These are phyloP conservation scores for Diplolepis rosae DNA, from an alignment of 2,888 invertebrate species.

Conservation along the genomic window DNA sequence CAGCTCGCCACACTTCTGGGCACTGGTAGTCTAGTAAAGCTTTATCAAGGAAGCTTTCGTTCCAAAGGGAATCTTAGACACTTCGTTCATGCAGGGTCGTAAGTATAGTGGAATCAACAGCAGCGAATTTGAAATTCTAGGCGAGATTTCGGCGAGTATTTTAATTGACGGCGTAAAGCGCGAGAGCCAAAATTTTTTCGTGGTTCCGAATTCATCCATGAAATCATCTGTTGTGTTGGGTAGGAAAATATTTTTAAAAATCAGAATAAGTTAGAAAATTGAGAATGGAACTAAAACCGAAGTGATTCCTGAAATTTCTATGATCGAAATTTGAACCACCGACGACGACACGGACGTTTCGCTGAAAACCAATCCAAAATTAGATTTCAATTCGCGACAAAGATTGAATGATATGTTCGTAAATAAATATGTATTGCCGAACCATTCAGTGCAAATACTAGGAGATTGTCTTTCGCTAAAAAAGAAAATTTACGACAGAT, in stretches of 20 bases:
- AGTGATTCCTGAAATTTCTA: neutral
- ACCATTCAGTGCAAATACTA: too few species aligned
- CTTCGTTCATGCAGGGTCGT: neutral
- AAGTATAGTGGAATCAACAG: constrained; percentile 32
- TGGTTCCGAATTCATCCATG: constrained; percentile 33
- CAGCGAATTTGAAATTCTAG: constrained; percentile 17
- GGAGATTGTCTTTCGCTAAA: constrained; percentile 15
- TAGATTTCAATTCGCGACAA: neutral
- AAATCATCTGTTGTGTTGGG: constrained; percentile 27
- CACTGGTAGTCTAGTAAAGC: constrained; percentile 27
- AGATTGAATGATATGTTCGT: neutral
- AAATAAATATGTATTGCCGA: neutral
- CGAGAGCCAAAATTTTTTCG: constrained; percentile 7
- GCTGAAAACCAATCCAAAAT: neutral
- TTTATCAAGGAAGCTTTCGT: constrained; percentile 24
- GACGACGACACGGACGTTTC: neutral
- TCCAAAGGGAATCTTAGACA: neutral
- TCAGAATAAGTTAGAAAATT: neutral
- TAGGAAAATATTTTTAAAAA: neutral
- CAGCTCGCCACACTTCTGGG: too few species aligned
- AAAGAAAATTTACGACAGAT: too few species aligned
- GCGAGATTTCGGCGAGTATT: constrained; percentile 14
- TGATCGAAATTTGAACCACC: neutral
- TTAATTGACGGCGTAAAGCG: neutral
- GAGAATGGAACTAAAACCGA: neutral